These are phyloP conservation scores for Rhea americana DNA, from an alignment of 2,113 vertebrate species.

Conservation along the genomic window DNA sequence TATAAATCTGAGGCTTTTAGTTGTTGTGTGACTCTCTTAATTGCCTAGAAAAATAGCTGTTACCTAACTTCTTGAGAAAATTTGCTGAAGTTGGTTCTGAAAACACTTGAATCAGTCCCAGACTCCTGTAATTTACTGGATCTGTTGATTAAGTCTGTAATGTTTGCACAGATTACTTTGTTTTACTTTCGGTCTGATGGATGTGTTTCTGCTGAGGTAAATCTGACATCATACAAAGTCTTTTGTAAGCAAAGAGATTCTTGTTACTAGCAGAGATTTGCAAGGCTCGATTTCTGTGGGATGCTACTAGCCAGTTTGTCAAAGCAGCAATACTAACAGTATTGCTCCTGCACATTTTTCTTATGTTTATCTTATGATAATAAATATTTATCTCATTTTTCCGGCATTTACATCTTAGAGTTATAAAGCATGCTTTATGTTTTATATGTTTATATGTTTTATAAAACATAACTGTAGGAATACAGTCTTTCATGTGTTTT, in stretches of 20 bases:
- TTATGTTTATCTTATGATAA: background rate
- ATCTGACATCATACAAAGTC: background rate
- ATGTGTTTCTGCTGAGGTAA: background rate
- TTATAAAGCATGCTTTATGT: background rate
- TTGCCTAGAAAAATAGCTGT: background rate
- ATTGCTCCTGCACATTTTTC: background rate
- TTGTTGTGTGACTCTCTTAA: background rate
- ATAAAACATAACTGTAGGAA: background rate
- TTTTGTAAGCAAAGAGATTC: background rate
- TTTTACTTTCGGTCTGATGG: background rate
- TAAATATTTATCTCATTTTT: background rate
- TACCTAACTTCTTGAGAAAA: background rate
- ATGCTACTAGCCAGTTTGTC: background rate
- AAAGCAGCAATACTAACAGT: background rate
- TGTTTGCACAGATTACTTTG: background rate
- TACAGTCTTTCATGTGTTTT: fast-evolving
- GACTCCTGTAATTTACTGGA: background rate
- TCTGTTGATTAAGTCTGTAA: background rate
- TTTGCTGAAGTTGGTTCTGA: background rate
- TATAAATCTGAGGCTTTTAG: background rate
- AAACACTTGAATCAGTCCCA: background rate
- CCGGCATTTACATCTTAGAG: background rate
- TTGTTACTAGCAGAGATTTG: background rate
- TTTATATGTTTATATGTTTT: background rate
- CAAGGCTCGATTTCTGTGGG: background rate